phyloP scores from a whole-genome alignment of 1,140 invertebrate genomes.

The Chironomus striatipennis region DNA sequence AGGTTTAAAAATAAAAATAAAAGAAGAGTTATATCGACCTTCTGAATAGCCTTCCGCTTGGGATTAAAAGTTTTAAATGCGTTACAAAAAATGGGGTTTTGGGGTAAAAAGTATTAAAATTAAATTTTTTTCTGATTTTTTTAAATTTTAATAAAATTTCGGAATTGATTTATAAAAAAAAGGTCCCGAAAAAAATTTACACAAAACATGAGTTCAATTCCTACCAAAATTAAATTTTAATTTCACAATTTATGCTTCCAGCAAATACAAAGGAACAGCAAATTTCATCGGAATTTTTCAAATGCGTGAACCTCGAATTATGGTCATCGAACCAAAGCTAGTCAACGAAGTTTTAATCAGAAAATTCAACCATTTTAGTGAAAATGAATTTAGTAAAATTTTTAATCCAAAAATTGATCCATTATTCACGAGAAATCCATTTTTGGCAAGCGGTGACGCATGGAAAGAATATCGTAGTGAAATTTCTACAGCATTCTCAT shows the following conservation, averaged over 20 bases:
- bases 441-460: conserved; percentile 1
- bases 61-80: too few relatives aligned
- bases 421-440: neutral
- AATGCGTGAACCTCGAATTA: conserved; percentile 39
- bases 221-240: too few relatives aligned
- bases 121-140: neutral
- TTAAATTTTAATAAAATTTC: neutral
- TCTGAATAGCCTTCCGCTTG: too few relatives aligned
- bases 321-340: conserved; percentile 44
- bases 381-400: conserved; percentile 33
- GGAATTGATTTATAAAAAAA: too few relatives aligned
- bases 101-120: too few relatives aligned
- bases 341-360: conserved; percentile 44
- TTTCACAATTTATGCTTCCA: too few relatives aligned
- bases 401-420: conserved; percentile 1
- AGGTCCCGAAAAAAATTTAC: too few relatives aligned
- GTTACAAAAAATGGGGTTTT: too few relatives aligned
- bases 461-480: conserved; percentile 24
- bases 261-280: conserved; percentile 34
- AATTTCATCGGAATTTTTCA: conserved; percentile 40
- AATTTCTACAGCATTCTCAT: conserved; percentile 23
- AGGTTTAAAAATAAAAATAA: too few relatives aligned
- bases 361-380: conserved; percentile 41
- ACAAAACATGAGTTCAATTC: too few relatives aligned
- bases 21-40: too few relatives aligned